Evolutionary conservation across 2,888 invertebrate species (phyloP).

Genomic region (Balanococcus diminutus): DNA sequence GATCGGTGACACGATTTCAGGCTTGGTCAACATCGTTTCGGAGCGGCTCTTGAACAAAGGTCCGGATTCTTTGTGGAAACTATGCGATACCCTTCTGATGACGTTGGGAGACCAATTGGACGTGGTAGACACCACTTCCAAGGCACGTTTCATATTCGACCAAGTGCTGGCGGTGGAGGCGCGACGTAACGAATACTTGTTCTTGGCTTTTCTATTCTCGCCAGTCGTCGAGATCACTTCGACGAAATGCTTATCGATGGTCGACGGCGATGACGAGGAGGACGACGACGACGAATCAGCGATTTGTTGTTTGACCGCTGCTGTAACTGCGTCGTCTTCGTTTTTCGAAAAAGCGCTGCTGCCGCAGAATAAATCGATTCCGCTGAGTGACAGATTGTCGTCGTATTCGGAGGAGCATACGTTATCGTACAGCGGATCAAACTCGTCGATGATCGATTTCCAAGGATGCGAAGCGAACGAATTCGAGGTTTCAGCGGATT

Average conservation of each 20-base stretch:
- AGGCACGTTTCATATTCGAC: slow-evolving; percentile 59
- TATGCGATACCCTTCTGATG: slow-evolving; percentile 15
- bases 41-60: neutral
- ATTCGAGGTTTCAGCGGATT: neutral
- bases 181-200: neutral
- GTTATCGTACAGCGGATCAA: slow-evolving; percentile 47
- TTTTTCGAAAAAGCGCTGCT: neutral
- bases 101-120: slow-evolving; percentile 57
- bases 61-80: slow-evolving; percentile 19
- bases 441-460: slow-evolving; percentile 44
- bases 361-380: neutral
- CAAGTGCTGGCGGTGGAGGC: slow-evolving; percentile 58
- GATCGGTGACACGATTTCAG: slow-evolving; percentile 63
- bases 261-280: neutral
- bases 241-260: neutral
- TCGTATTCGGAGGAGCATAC: slow-evolving; percentile 9
- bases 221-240: neutral
- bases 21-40: slow-evolving; percentile 63
- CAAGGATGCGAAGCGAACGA: neutral
- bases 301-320: neutral
- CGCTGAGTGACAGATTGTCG: neutral
- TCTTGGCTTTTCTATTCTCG: neutral
- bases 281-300: neutral
- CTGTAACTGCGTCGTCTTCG: neutral
- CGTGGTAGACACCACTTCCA: slow-evolving; percentile 58